Evolutionary conservation across 2,888 invertebrate genomes (phyloP).

Genomic region (Lacanobia oleracea): DNA sequence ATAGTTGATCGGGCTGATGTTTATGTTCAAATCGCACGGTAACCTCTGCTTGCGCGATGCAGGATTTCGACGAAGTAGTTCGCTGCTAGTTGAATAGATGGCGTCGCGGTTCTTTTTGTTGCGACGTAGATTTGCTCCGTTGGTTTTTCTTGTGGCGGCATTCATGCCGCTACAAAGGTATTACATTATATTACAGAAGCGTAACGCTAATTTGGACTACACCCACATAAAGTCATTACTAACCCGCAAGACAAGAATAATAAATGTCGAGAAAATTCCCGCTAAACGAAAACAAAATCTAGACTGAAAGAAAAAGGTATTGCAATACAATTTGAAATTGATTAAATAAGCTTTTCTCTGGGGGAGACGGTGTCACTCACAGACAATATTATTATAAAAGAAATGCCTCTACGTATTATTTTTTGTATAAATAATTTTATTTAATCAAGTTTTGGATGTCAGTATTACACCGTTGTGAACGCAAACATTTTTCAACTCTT

Average conservation of each 20-base stretch:
- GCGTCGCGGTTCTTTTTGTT: no score
- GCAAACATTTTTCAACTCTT: no score
- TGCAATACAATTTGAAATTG: slow-evolving; percentile 43
- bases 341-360: slow-evolving; percentile 50
- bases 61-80: no score
- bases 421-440: slow-evolving; percentile 59
- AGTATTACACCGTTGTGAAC: slow-evolving; percentile 30
- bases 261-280: slow-evolving; percentile 29
- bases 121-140: no score
- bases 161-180: no score
- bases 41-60: no score
- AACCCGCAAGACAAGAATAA: slow-evolving; percentile 13
- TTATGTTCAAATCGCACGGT: no score
- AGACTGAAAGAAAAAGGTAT: slow-evolving; percentile 28
- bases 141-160: no score
- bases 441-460: slow-evolving; percentile 48
- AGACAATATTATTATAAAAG: slow-evolving; percentile 52
- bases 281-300: slow-evolving; percentile 14
- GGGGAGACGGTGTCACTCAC: slow-evolving; percentile 54
- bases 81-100: no score
- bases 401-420: slow-evolving; percentile 49
- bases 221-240: background rate
- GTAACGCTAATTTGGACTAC: background rate
- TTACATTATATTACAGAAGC: no score
- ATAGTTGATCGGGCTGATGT: no score